phyloP scores from a whole-genome alignment of 1,140 invertebrate genomes.

The Parasteatoda tepidariorum region DNA sequence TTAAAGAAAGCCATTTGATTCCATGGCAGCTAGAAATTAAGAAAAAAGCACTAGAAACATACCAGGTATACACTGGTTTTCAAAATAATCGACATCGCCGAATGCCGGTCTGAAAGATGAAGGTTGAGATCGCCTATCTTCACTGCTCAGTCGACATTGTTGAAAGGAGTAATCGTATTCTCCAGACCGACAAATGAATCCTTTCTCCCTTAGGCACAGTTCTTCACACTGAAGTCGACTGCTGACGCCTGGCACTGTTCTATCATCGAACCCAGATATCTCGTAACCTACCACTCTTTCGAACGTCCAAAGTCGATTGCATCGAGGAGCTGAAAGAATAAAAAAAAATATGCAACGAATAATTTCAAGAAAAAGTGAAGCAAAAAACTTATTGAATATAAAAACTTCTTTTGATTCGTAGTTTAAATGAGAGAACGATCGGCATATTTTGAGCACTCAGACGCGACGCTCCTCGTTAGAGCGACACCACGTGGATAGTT shows the following conservation, averaged over 20 bases:
- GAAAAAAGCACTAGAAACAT: no score
- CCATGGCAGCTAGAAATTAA: no score
- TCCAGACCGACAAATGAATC: conserved; percentile 72
- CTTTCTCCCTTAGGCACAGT: conserved; percentile 70
- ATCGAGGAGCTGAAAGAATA: conserved; percentile 41
- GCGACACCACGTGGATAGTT: no score
- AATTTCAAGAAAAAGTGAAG: no score
- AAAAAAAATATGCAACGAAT: no score
- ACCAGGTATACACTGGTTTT: conserved; percentile 71
- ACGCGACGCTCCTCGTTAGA: no score
- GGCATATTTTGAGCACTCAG: no score
- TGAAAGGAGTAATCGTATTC: conserved; percentile 70
- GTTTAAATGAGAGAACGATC: no score
- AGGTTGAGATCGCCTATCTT: conserved; percentile 69
- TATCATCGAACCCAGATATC: conserved; percentile 68
- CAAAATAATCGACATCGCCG: conserved; percentile 71
- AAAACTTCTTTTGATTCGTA: no score
- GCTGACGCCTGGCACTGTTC: conserved; percentile 65
- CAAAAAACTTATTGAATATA: no score
- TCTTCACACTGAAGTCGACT: conserved; percentile 70
- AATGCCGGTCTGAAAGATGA: conserved; percentile 68
- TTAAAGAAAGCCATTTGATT: no score
- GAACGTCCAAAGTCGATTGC: conserved; percentile 68
- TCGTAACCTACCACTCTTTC: conserved; percentile 69
- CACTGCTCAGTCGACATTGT: conserved; percentile 69